Conservation (phyloP, 2,113 vertebrate genomes). For the Heptranchias perlo region DNA sequence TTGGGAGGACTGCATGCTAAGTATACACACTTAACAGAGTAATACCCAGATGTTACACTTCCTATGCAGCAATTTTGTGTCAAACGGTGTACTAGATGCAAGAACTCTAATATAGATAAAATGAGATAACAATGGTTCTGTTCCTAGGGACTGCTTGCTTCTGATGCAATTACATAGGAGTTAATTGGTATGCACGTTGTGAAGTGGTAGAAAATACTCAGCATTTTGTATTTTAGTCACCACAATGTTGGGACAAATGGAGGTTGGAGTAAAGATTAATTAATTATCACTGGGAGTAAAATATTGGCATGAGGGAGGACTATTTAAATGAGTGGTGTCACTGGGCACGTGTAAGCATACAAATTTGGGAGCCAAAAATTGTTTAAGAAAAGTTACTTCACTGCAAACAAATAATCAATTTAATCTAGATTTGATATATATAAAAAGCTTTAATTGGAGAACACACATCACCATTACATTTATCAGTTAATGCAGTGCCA, state of each 20-base stretch:
- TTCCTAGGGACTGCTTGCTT: not conserved
- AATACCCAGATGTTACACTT: not conserved
- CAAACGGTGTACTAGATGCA: not conserved
- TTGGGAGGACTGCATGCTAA: too few species aligned
- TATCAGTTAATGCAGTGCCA: not conserved
- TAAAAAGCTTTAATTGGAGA: conserved; percentile 14
- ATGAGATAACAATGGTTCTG: not conserved
- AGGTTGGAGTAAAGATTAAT: not conserved
- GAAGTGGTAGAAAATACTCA: not conserved
- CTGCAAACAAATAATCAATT: not conserved
- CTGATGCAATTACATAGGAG: not conserved
- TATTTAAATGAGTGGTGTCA: not conserved
- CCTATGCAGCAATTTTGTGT: not conserved
- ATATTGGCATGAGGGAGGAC: not conserved
- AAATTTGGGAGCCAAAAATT: not conserved
- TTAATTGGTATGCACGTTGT: not conserved
- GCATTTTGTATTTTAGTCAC: not conserved
- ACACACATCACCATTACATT: not conserved
- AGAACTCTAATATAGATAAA: not conserved
- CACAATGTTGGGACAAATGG: not conserved
- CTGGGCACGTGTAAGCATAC: not conserved
- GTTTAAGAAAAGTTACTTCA: not conserved
- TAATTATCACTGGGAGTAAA: not conserved
- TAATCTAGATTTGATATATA: not conserved
- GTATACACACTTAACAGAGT: not conserved